Percentiles rank a stretch among this genome's conserved stretches.
Evolutionary conservation across 2,888 invertebrate species (phyloP).

Genomic region (Netelia fuscicornis): DNA sequence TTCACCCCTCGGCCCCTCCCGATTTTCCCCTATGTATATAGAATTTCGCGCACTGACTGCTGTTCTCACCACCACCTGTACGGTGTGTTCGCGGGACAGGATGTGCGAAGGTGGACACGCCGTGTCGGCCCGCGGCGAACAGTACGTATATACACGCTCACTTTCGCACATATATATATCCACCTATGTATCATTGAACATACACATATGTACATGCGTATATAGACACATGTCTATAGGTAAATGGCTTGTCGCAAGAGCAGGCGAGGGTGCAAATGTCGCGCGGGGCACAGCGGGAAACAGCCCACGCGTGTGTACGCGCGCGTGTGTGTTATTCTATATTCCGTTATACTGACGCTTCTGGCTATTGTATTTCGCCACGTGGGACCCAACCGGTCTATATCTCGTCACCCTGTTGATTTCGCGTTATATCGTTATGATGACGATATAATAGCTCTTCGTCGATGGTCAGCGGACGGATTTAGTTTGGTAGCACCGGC

Average conservation of each 20-base stretch:
- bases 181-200: background rate
- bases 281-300: conserved; percentile 53
- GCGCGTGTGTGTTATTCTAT: conserved; percentile 7
- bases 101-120: conserved; percentile 37
- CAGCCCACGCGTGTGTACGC: background rate
- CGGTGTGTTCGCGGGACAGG: conserved; percentile 33
- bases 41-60: conserved; percentile 57
- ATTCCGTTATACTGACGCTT: conserved; percentile 30
- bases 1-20: conserved; percentile 31
- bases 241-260: conserved; percentile 2
- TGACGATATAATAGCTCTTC: conserved; percentile 83
- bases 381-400: conserved; percentile 76
- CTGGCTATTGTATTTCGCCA: conserved; percentile 80
- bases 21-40: conserved; percentile 2
- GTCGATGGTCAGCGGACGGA: conserved; percentile 78
- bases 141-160: background rate
- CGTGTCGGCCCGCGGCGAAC: conserved; percentile 39
- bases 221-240: conserved; percentile 25
- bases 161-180: background rate
- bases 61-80: conserved; percentile 52
- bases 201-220: background rate
- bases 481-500: conserved; percentile 77
- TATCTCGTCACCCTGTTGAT: conserved; percentile 83
- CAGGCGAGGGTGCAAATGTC: conserved; percentile 26
- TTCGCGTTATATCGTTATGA: conserved; percentile 84